phyloP scores from a whole-genome alignment of 2,113 vertebrate genomes.

The Cyprinodon tularosa region DNA sequence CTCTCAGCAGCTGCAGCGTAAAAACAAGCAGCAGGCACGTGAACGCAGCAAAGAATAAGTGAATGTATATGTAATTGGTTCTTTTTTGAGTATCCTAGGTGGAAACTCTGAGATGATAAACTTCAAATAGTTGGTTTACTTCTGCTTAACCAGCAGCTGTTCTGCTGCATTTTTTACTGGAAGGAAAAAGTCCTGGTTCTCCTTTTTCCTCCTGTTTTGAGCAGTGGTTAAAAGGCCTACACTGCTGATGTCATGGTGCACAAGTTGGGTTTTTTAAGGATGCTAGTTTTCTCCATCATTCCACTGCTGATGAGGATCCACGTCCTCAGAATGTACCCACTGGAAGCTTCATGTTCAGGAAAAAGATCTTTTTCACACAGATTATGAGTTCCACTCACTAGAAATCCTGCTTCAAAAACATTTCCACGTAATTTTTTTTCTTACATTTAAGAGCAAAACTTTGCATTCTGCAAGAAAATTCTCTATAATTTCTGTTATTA shows the following conservation, averaged over 20 bases:
- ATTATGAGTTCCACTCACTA: background rate
- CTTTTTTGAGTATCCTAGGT: background rate
- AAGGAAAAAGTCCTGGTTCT: background rate
- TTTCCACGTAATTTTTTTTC: too few species aligned
- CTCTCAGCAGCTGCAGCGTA: background rate
- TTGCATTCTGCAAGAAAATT: background rate
- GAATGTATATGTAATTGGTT: too few species aligned
- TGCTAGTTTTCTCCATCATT: background rate
- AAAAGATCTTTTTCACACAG: background rate
- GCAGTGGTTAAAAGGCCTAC: background rate
- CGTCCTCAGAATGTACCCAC: background rate
- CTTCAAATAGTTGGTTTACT: background rate
- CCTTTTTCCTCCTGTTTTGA: background rate
- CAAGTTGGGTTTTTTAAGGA: background rate
- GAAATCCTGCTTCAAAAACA: too few species aligned
- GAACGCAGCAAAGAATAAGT: background rate
- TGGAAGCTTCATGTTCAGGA: background rate
- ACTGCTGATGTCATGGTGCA: background rate
- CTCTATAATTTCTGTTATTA: too few species aligned
- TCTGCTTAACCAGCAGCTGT: background rate
- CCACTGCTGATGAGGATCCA: background rate
- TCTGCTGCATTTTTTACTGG: background rate
- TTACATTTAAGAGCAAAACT: background rate
- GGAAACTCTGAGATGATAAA: background rate
- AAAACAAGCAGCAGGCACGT: background rate